These are phyloP conservation scores for Marmota flaviventris DNA, from an alignment of 2,113 vertebrate species.

Conservation along the genomic window DNA sequence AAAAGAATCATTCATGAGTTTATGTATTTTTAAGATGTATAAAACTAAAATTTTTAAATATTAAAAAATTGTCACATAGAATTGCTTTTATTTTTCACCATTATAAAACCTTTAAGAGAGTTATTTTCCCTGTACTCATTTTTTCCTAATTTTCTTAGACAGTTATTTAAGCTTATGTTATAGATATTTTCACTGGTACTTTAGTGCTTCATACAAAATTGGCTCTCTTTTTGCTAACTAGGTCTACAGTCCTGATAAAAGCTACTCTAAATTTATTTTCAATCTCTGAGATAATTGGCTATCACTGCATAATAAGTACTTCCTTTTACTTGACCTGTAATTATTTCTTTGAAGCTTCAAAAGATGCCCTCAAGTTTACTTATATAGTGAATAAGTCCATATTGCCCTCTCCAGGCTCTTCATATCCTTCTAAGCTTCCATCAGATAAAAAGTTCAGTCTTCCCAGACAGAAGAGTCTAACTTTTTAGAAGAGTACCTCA, in stretches of 20 bases:
- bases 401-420: neutral
- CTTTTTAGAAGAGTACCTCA: conserved; percentile 36
- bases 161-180: conserved; percentile 44
- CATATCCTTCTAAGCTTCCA: neutral
- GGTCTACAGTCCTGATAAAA: neutral
- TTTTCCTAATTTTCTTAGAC: neutral
- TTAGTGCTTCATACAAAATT: neutral
- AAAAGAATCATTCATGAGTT: neutral
- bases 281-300: neutral
- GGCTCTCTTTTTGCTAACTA: neutral
- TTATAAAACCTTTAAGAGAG: neutral
- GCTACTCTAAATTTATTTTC: neutral
- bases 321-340: conserved; percentile 57
- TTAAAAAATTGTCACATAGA: conserved; percentile 11
- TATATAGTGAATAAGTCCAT: neutral
- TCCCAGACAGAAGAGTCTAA: neutral
- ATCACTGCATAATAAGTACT: conserved; percentile 28
- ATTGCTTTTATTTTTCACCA: conserved; percentile 43
- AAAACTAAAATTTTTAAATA: conserved; percentile 26
- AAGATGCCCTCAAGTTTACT: conserved; percentile 4
- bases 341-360: conserved; percentile 30
- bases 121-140: neutral
- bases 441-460: conserved; percentile 14
- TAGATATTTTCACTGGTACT: neutral
- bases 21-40: conserved; percentile 32